These are phyloP conservation scores for Hucho hucho DNA, from an alignment of 2,113 vertebrate species.

Conservation along the genomic window DNA sequence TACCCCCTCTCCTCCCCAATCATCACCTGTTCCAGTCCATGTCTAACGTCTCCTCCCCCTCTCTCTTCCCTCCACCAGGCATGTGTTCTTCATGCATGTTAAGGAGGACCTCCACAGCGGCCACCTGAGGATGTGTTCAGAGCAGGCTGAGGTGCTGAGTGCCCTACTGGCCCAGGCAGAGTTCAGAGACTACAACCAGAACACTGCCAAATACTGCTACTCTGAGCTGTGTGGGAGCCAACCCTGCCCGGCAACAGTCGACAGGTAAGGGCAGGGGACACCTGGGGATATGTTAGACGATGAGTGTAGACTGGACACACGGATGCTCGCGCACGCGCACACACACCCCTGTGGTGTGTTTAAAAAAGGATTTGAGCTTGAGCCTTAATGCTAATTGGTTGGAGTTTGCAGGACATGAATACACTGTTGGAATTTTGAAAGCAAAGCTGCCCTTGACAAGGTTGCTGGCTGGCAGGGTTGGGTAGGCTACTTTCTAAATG, in stretches of 20 bases:
- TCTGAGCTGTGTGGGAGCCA: conserved; percentile 87
- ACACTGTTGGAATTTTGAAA: no score
- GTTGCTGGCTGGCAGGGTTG: no score
- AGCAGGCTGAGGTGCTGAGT: conserved; percentile 90
- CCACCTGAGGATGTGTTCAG: conserved; percentile 86
- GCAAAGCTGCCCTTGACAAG: no score
- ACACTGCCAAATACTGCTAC: conserved; percentile 93
- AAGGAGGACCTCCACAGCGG: conserved; percentile 92
- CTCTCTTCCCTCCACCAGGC: conserved; percentile 69
- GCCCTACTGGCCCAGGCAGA: conserved; percentile 91
- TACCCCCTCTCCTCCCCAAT: conserved; percentile 29
- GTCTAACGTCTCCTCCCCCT: not conserved
- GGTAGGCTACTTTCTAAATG: no score
- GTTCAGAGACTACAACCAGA: conserved; percentile 97
- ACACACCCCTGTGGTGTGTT: not conserved
- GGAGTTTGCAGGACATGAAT: no score
- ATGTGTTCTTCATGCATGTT: conserved; percentile 93
- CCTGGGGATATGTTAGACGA: not conserved
- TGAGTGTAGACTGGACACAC: not conserved
- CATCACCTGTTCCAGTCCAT: not conserved
- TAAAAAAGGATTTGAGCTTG: no score
- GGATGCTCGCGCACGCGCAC: not conserved
- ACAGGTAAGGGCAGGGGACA: conserved; percentile 59
- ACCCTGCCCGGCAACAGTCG: conserved; percentile 68
- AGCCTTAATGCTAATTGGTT: no score